These are phyloP conservation scores for Crocuta crocuta DNA, from an alignment of 2,113 vertebrate species.

Conservation along the genomic window DNA sequence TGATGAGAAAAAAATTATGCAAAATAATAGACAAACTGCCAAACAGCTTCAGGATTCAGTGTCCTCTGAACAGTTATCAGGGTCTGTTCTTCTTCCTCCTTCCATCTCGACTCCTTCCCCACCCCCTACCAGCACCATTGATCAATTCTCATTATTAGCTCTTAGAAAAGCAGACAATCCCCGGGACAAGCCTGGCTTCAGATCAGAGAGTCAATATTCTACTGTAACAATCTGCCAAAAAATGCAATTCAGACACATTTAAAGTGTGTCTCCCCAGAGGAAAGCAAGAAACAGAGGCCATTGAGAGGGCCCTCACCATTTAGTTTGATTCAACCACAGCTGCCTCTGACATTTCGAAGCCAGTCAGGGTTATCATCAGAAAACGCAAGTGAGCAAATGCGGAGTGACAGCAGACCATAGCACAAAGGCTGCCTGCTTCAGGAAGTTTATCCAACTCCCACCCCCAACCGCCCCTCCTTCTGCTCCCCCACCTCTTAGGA, in stretches of 20 bases:
- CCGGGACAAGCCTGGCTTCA: conserved; percentile 75
- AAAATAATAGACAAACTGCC: conserved; percentile 58
- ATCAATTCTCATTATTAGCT: conserved; percentile 83
- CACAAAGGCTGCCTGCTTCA: neutral
- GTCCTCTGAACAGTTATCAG: conserved; percentile 17
- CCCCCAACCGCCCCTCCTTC: neutral
- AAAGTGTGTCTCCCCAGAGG: conserved; percentile 70
- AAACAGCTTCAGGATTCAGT: conserved; percentile 45
- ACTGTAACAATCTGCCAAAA: conserved; percentile 80
- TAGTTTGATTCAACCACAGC: conserved; percentile 59
- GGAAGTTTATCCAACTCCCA: neutral
- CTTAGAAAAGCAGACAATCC: conserved; percentile 78
- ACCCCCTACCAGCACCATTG: neutral
- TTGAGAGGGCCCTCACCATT: neutral
- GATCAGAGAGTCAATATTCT: conserved; percentile 82
- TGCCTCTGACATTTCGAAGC: conserved; percentile 75
- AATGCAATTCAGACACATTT: conserved; percentile 71
- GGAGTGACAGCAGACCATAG: conserved; percentile 49
- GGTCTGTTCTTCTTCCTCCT: neutral
- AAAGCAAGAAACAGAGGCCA: conserved; percentile 55
- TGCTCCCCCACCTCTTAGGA: neutral
- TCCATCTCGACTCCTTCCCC: neutral
- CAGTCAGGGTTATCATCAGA: conserved; percentile 44
- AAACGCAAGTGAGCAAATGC: conserved; percentile 62
- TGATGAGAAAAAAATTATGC: conserved; percentile 48